Evolutionary conservation across 1,140 invertebrate genomes (phyloP).

Genomic region (Sitobion miscanthi): DNA sequence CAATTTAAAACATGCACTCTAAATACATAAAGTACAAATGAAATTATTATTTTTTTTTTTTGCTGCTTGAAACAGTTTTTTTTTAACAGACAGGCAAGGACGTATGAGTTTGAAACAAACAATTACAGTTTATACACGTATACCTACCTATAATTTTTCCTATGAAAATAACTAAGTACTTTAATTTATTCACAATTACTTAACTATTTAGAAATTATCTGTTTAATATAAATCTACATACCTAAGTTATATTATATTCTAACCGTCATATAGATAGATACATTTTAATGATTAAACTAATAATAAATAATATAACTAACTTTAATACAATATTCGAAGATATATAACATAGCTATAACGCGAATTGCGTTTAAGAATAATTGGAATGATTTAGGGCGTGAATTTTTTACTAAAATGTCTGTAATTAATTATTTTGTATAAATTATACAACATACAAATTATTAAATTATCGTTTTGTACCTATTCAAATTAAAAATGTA

Average conservation of each 20-base stretch:
- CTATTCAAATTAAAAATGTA: background rate
- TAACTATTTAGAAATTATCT: too few relatives aligned
- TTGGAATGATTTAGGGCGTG: background rate
- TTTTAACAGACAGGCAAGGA: conserved; percentile 37
- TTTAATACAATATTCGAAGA: background rate
- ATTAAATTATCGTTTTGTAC: background rate
- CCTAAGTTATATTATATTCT: too few relatives aligned
- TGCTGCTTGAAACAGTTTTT: background rate
- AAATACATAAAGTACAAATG: conserved; percentile 30
- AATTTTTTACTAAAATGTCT: background rate
- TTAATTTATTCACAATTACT: too few relatives aligned
- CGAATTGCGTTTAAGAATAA: background rate
- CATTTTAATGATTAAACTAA: too few relatives aligned
- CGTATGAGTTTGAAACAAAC: background rate
- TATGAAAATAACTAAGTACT: background rate
- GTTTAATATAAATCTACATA: too few relatives aligned
- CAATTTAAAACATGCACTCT: background rate
- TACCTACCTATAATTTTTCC: background rate
- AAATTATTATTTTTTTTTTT: conserved; percentile 37
- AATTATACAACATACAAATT: background rate
- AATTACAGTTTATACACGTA: background rate
- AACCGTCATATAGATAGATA: too few relatives aligned
- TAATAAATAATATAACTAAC: background rate
- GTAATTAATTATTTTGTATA: background rate
- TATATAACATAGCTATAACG: background rate